Evolutionary conservation across 1,140 invertebrate species (phyloP).

Genomic region (Drosophila rhopaloa): DNA sequence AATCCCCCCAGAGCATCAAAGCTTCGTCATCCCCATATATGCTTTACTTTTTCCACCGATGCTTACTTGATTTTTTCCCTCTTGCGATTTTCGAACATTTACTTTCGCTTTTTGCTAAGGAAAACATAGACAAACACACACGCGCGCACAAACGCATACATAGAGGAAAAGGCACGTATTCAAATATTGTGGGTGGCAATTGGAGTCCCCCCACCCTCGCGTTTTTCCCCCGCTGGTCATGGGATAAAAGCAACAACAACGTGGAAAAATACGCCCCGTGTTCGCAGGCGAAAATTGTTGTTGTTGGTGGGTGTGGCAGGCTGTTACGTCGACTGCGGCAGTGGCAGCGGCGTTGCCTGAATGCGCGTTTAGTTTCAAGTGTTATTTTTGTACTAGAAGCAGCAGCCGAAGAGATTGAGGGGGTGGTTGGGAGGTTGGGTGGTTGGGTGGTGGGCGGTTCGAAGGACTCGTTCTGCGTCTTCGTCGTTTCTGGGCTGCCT

Average conservation of each 20-base stretch:
- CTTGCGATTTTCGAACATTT: conserved; percentile 83
- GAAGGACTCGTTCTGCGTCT: conserved; percentile 34
- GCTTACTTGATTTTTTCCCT: conserved; percentile 81
- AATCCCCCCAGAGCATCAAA: conserved; percentile 28
- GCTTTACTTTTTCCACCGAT: conserved; percentile 45
- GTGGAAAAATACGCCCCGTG: conserved; percentile 65
- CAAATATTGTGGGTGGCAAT: conserved; percentile 62
- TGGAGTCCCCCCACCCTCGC: conserved; percentile 11
- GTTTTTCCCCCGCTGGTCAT: conserved; percentile 5
- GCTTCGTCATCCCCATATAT: conserved; percentile 9
- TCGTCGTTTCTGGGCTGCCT: conserved; percentile 14
- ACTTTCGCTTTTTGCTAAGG: conserved; percentile 79
- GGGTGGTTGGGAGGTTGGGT: neutral
- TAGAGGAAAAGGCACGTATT: conserved; percentile 49
- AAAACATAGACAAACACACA: conserved; percentile 75
- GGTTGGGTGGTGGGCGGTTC: conserved; percentile 13
- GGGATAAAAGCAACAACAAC: conserved; percentile 36
- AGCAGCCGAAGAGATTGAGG: conserved; percentile 27
- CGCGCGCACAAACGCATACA: conserved; percentile 33
- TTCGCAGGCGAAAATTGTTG: conserved; percentile 80
- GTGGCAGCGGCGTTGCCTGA: conserved; percentile 55
- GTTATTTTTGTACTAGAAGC: conserved; percentile 80
- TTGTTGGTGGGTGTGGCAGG: conserved; percentile 69
- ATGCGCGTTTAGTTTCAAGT: conserved; percentile 82
- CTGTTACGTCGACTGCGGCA: conserved; percentile 17